Evolutionary conservation across 2,113 vertebrate genomes (phyloP).

Genomic region (Archilochus colubris): DNA sequence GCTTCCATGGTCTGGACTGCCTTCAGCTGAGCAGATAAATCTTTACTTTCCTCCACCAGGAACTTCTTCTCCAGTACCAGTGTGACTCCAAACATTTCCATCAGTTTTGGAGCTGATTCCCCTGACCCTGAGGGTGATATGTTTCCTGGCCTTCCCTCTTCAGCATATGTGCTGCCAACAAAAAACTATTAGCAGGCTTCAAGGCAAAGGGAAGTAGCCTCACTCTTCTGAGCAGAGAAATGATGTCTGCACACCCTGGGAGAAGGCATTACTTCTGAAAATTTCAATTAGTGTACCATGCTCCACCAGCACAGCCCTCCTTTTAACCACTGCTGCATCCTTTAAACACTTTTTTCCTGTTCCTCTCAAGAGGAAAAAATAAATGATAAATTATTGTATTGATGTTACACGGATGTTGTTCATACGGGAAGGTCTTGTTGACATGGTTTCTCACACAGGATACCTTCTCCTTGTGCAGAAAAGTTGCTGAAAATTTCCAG

Average conservation of each 20-base stretch:
- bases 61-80: background rate
- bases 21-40: background rate
- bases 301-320: background rate
- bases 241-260: background rate
- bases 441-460: background rate
- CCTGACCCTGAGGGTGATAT: background rate
- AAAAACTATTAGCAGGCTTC: background rate
- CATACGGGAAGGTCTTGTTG: conserved; percentile 33
- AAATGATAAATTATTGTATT: conserved; percentile 40
- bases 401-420: background rate
- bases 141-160: background rate
- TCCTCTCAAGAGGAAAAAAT: conserved; percentile 42
- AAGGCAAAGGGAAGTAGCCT: background rate
- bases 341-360: conserved; percentile 57
- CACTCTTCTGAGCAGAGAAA: background rate
- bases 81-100: background rate
- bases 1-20: background rate
- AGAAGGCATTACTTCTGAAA: conserved; percentile 21
- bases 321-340: background rate
- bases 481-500: background rate
- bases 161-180: accelerated
- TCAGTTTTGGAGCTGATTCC: background rate
- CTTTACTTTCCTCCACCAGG: background rate
- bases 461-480: background rate
- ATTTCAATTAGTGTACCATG: background rate